These are phyloP conservation scores for Fulmarus glacialis DNA, from an alignment of 2,113 vertebrate genomes.

Conservation along the genomic window DNA sequence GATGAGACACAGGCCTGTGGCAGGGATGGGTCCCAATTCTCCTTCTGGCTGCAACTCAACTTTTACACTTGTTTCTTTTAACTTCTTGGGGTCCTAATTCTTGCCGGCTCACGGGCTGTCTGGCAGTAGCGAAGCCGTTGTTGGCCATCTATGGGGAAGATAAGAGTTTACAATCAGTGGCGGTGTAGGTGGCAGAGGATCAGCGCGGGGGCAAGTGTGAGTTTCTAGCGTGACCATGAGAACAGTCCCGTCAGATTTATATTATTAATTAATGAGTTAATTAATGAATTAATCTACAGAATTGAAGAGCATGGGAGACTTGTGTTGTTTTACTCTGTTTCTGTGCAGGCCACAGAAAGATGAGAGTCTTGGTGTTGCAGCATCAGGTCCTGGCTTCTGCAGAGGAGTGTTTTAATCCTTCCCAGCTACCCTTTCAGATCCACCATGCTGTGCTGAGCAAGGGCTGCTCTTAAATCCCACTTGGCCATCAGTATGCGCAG, in stretches of 20 bases:
- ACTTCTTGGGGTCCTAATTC: neutral
- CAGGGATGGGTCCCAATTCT: neutral
- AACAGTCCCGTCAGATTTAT: neutral
- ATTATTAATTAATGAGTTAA: neutral
- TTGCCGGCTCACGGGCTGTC: neutral
- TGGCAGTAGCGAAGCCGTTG: neutral
- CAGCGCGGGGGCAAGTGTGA: fast-evolving
- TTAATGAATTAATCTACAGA: neutral
- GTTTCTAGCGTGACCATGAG: neutral
- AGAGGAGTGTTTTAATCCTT: neutral
- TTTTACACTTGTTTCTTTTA: neutral
- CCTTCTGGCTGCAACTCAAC: neutral
- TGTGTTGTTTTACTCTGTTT: neutral
- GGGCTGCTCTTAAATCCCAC: neutral
- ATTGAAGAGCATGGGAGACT: neutral
- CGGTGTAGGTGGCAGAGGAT: neutral
- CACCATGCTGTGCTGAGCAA: neutral
- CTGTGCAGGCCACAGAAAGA: neutral
- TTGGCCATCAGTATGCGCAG: neutral
- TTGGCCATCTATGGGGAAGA: neutral
- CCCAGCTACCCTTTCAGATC: neutral
- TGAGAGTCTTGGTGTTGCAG: neutral
- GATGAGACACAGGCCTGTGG: neutral
- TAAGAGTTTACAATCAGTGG: neutral
- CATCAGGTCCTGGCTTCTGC: neutral